Base-by-base conservation (phyloP, 2,797 vertebrate species). In the Chelon auratus region DNA sequence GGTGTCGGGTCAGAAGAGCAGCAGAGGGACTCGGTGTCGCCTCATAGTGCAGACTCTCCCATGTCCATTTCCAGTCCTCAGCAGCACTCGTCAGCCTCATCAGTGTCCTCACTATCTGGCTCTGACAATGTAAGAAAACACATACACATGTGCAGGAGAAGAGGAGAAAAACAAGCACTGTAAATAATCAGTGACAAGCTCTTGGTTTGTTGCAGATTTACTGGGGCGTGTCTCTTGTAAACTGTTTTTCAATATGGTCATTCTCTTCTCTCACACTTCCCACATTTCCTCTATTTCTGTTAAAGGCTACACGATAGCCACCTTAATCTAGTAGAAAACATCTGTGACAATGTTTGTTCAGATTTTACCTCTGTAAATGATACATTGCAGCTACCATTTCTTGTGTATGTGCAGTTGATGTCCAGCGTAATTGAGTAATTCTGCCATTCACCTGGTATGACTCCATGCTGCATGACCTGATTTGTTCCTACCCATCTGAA, bases 31-130 rank as follows among this genome's bases (percentile, higher is more conserved):
- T 94, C 95, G 0, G 93, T 90, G 70, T 95, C 95, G 0, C 92
- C 96, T 15, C 96, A 94, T 75, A 95, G 95, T 63, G 95, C 95
- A 0, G 95, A 95, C 82, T 95, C 96, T 42, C 89, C 96, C 20
- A 92, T 97, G 95, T 96, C 97, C 45, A 91, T 98, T 87, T 92
- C 95, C 81, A 96, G 95, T 75, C 95, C 96, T 24, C 96, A 96
- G 45, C 97, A 96, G 79, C 95, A 97, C 75, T 98, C 97, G 0
- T 97, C 97, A 0, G 94, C 97, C 6, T 98, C 97, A 33, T 98
- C 97, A 0, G 95, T 97, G 45, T 98, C 97, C 15, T 99, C 97
- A 0, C 95, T 97, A 60, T 99, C 97, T 0, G 94, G 97, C 77
- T 98, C 97, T 60, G 97, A 99, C 87, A 96, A 98, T 14, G 97